Evolutionary conservation across 37 sponge, comb jelly and placozoan genomes (phyloP), one percentile per base, ranked within the genome.

Genomic region (Bolinopsis microptera): DNA sequence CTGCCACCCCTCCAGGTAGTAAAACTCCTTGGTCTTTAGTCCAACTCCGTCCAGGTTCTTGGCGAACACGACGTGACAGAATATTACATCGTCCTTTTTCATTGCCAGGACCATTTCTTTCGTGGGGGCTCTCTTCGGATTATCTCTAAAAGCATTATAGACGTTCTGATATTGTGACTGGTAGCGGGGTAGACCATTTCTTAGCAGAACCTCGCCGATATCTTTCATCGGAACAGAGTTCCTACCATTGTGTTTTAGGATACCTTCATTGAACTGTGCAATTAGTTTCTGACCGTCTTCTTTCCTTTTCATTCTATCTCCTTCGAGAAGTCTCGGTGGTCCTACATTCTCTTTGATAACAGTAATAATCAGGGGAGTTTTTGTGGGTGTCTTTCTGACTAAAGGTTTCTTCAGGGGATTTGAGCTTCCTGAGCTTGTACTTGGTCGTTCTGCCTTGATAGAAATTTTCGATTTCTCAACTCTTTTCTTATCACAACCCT

Each of bases 41-140:
- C n/a, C n/a, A n/a, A n/a, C n/a, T n/a, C n/a, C n/a, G n/a, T n/a
- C n/a, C n/a, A n/a, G n/a, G n/a, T n/a, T n/a, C n/a, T n/a, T n/a
- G n/a, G n/a, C n/a, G n/a, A n/a, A n/a, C n/a, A n/a, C n/a, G n/a
- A n/a, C n/a, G n/a, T n/a, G n/a, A n/a, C n/a, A n/a, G n/a, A n/a
- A n/a, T n/a, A n/a, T n/a, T n/a, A n/a, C n/a, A 67, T 67, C 18
- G 68, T 25, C 74, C 27, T 9, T 70, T 2, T 3, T 30, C 74
- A 70, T 70, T 5, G 74, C 74, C 74, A 70, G 27, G 5, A 18
- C n/a, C 74, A 70, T 70, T 30, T 70, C 74, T 70, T 70, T 70
- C 5, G 74, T 70, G n/a, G 26, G 74, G 2, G 2, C 23, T 24
- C 74, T 70, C n/a, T 70, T 70, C 2, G 74, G 74, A 9, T 70